Evolutionary conservation across 2,888 invertebrate genomes (phyloP), one percentile per base, ranked within the genome.

Genomic region (Colostygia pectinataria): DNA sequence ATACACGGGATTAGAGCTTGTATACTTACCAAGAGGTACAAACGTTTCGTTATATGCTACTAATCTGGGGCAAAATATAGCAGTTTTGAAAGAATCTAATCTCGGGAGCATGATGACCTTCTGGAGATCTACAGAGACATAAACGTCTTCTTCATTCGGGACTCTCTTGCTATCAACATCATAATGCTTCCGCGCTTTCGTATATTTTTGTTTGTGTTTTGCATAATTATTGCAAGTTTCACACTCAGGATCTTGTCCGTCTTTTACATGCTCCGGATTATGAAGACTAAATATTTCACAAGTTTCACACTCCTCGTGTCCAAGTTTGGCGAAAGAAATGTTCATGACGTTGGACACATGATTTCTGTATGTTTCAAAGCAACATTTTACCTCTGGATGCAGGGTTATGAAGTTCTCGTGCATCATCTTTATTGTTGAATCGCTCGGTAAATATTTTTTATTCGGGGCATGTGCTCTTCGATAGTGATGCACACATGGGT

Each of bases 41-140:
- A 34, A 34, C 9, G 10, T 34, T 34, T 34, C 34, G 23, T 34
- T 34, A 24, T 32, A 31, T 23, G 31, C 31, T 40, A 40, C 18
- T 7, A 44, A 15, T 12, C 32, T 18, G 9, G 37, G 37, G 25
- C 44, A 44, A 37, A 49, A 43, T 9, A 49, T 43, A 9, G 43
- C 43, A 8, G 7, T 14, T 43, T 49, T 49, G 24, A 14, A 49
- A 14, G 14, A 29, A 6, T 38, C 49, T 7, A 49, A 34, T 20
- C 49, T 37, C 6, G 49, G 43, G n/a, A 49, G 31, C 38, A 49
- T 49, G 9, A 49, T 33, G 4, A 49, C 49, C 33, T 49, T 49
- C 23, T 49, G 49, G 7, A 49, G 39, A 41, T 48, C 48, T 13
- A 48, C 42, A 23, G 48, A 48, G 18, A 25, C 14, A 29, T 37